Base-by-base conservation (phyloP, 2,113 vertebrate species). In the Apus apus region DNA sequence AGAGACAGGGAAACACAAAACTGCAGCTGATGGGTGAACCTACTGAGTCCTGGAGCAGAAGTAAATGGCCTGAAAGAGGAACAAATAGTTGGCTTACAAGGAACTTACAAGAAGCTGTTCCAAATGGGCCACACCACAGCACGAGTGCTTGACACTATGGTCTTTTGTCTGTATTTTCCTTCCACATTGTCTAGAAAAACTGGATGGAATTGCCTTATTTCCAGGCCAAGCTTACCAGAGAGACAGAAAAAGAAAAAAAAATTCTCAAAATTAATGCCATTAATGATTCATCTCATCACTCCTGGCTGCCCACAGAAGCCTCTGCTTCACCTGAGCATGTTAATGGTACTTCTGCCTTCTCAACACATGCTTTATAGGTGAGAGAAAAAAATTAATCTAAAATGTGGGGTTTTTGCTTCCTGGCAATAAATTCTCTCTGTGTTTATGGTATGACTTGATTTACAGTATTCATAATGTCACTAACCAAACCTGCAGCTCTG, bases 371-470 rank as follows among this genome's bases (percentile, higher is more conserved):
- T 56, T 91, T 90, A 65, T 53, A 56, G 29, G 13, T 61, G 40
- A 91, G 60, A 40, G 29, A 66, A 75, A 86, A 74, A 77, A 90
- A 84, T 1, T n/a, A 85, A 85, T 64, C 43, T 40, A 87, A 74
- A 86, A 38, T 34, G n/a, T 50, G 51, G 40, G 40, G 40, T 57
- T 81, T 90, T 88, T 66, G 9, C n/a, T 88, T 61, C 40, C 22
- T 60, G 51, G 61, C 45, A 94, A 91, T 90, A 94, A 88, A 91
- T 86, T 88, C 15, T 58, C 54, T 60, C 85, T 85, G 32, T 4
- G 73, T 84, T 93, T 89, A 90, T 72, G 60, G 87, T 57, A 57
- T 14, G 14, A 86, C 61, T 93, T 95, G 93, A 93, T 94, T 93
- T 95, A 90, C 32, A 60, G 72, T 74, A 75, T 91, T 86, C 75